Percentiles rank a stretch among this genome's conserved stretches.
Conservation (phyloP, 2,888 invertebrate species). For the Orthonychiurus folsomi region DNA sequence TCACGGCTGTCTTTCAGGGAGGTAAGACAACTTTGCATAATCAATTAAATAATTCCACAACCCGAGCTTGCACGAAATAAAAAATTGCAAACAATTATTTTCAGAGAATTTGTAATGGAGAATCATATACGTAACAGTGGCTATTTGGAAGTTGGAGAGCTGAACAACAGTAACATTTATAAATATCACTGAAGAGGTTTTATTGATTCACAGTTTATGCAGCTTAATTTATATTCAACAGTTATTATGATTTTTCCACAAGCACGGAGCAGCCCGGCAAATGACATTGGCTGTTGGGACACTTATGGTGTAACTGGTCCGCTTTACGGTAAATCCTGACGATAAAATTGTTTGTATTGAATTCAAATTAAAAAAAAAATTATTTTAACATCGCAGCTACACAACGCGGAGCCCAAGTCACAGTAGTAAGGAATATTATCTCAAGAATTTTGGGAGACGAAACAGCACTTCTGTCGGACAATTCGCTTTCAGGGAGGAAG, state of each 20-base stretch:
- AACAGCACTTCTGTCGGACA: too few relatives aligned
- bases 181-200: too few relatives aligned
- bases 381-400: slow-evolving; percentile 3
- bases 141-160: slow-evolving; percentile 28
- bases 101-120: slow-evolving; percentile 15
- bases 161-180: too few relatives aligned
- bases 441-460: slow-evolving; percentile 12
- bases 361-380: background rate
- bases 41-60: background rate
- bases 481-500: too few relatives aligned
- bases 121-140: slow-evolving; percentile 27
- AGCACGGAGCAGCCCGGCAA: slow-evolving; percentile 14
- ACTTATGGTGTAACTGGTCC: slow-evolving; percentile 19
- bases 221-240: too few relatives aligned
- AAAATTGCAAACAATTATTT: too few relatives aligned
- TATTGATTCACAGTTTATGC: too few relatives aligned
- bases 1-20: slow-evolving; percentile 20
- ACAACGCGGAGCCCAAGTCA: slow-evolving; percentile 12
- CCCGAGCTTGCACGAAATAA: background rate
- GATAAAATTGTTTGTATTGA: background rate
- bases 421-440: slow-evolving; percentile 8
- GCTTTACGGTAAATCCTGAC: slow-evolving; percentile 15
- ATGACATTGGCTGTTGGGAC: slow-evolving; percentile 24
- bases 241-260: slow-evolving; percentile 31
- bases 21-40: slow-evolving; percentile 12